Conservation (phyloP, 2,797 vertebrate species). For the Lacerta agilis region DNA sequence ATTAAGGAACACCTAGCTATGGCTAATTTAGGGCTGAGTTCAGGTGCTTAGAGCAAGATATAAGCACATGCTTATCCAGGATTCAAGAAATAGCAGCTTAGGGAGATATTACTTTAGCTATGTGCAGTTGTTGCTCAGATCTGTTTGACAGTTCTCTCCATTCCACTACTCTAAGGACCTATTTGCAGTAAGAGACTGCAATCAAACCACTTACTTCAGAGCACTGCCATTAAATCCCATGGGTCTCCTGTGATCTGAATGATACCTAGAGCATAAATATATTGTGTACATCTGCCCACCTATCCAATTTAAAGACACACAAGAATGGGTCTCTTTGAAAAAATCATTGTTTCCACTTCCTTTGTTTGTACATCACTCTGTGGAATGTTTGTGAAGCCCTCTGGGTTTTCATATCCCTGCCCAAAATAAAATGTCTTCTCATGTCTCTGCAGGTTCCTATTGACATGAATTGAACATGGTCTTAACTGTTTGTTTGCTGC, state of each 20-base stretch:
- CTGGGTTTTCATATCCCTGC: not conserved
- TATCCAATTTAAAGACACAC: constrained; percentile 20
- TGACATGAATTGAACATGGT: not conserved
- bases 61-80: not conserved
- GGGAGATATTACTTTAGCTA: not conserved
- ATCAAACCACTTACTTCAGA: constrained; percentile 13
- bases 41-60: not conserved
- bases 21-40: not conserved
- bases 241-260: not conserved
- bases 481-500: not conserved
- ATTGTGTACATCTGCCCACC: not conserved
- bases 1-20: not conserved
- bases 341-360: no score
- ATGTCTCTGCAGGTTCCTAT: not conserved
- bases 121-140: constrained; percentile 21
- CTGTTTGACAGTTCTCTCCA: not conserved
- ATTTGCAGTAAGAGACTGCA: constrained; percentile 26
- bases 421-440: not conserved
- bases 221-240: not conserved
- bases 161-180: not conserved
- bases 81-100: not conserved
- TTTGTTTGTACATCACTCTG: not conserved
- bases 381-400: not conserved
- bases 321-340: constrained; percentile 12
- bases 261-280: not conserved